These are phyloP conservation scores for Chloroceryle amazona DNA, from an alignment of 2,797 vertebrate species.

Conservation along the genomic window DNA sequence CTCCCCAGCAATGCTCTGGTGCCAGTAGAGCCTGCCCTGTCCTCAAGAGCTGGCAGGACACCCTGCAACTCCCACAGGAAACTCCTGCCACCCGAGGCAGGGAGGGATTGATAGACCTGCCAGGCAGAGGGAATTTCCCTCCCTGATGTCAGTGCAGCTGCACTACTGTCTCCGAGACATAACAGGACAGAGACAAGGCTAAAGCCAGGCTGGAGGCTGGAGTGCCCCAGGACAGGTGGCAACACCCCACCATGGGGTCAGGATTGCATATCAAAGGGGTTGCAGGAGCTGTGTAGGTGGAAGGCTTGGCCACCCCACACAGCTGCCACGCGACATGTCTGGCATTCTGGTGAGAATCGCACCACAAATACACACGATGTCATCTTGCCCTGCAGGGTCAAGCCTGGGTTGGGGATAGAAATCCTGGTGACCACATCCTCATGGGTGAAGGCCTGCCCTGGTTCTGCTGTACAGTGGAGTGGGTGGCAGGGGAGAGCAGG, in stretches of 20 bases:
- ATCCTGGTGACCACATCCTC: not conserved
- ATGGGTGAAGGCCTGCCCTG: not conserved
- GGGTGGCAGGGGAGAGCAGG: not conserved
- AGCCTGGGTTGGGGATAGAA: not conserved
- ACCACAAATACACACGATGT: not conserved
- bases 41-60: not conserved
- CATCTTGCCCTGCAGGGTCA: not conserved
- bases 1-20: not conserved
- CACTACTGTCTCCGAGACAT: not conserved
- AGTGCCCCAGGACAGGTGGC: conserved; percentile 16
- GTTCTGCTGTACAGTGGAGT: not conserved
- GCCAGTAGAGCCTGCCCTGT: not conserved
- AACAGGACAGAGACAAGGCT: not conserved
- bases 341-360: conserved; percentile 31
- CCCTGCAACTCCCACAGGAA: not conserved
- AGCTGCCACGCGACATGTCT: conserved; percentile 53
- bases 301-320: conserved; percentile 26
- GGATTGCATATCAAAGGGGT: conserved; percentile 48
- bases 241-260: not conserved
- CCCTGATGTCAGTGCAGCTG: conserved; percentile 23
- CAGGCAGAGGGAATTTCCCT: conserved; percentile 37
- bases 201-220: not conserved
- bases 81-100: fast-evolving
- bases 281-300: conserved; percentile 68
- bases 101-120: not conserved